phyloP scores from a whole-genome alignment of 2,113 vertebrate genomes.

The Tympanuchus pallidicinctus region DNA sequence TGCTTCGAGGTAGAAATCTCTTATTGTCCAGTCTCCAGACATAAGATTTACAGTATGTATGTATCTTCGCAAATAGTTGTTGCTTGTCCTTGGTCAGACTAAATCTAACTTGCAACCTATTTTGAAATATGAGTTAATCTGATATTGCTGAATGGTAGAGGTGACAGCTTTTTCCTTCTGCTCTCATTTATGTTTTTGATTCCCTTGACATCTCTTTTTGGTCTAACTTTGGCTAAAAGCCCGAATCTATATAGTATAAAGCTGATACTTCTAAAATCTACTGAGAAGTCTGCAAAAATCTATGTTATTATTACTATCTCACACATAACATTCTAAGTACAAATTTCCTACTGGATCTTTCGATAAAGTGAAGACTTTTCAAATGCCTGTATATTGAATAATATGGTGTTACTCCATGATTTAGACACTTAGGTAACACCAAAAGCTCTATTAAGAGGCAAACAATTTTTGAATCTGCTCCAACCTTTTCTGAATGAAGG shows the following conservation, averaged over 20 bases:
- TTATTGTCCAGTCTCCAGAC: neutral
- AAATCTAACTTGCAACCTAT: slow-evolving; percentile 25
- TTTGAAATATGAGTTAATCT: slow-evolving; percentile 32
- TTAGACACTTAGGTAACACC: neutral
- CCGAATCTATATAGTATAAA: neutral
- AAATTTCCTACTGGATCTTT: neutral
- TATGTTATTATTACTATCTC: neutral
- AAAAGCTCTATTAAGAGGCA: neutral
- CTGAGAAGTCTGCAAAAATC: neutral
- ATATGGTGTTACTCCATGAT: neutral
- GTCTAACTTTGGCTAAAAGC: neutral
- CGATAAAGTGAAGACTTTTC: neutral
- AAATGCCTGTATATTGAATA: neutral
- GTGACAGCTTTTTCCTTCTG: neutral
- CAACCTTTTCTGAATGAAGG: neutral
- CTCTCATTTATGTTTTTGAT: neutral
- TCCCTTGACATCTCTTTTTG: neutral
- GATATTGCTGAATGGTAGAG: neutral
- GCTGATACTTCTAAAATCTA: neutral
- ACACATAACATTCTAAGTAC: neutral
- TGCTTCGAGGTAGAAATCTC: slow-evolving; percentile 24
- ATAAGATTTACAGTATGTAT: slow-evolving; percentile 45
- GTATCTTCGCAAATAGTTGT: slow-evolving; percentile 20
- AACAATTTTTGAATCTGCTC: neutral
- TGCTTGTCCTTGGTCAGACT: slow-evolving; percentile 45